Conservation (phyloP, 2,888 invertebrate species). For the Drosophila kokeensis region DNA sequence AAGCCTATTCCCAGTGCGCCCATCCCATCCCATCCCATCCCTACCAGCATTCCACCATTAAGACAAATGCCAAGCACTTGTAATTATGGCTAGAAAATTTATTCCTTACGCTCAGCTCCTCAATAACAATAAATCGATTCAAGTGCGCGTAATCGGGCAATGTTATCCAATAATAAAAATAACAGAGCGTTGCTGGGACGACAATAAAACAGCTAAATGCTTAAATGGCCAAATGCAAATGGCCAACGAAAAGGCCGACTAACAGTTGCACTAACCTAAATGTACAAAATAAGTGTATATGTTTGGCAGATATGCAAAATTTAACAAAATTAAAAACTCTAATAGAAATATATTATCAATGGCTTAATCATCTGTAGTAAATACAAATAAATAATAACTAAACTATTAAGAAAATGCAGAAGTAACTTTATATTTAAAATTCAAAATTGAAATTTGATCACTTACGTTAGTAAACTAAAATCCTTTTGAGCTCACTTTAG, state of each 20-base stretch:
- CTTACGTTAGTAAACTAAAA: not conserved
- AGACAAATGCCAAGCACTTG: constrained; percentile 63
- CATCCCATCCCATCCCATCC: not conserved
- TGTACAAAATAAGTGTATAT: not conserved
- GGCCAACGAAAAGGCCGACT: not conserved
- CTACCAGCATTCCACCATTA: constrained; percentile 18
- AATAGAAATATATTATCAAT: too few relatives aligned
- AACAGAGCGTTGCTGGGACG: constrained; percentile 55
- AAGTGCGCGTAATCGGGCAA: constrained; percentile 76
- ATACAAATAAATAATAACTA: not conserved
- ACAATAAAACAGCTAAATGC: constrained; percentile 47
- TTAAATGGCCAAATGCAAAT: constrained; percentile 1
- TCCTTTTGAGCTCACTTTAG: not conserved
- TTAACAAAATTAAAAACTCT: not conserved
- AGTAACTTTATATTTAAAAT: not conserved
- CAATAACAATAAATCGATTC: constrained; percentile 78
- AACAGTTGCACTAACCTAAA: constrained; percentile 12
- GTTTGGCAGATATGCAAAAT: not conserved
- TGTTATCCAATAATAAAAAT: constrained; percentile 77
- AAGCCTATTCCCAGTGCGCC: not conserved
- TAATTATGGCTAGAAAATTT: constrained; percentile 72
- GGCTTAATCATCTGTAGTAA: not conserved
- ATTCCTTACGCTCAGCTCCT: constrained; percentile 41
- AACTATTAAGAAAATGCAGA: not conserved
- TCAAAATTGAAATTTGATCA: not conserved